These are phyloP conservation scores for Pseudoips prasinana DNA, from an alignment of 2,888 invertebrate genomes.

Conservation along the genomic window DNA sequence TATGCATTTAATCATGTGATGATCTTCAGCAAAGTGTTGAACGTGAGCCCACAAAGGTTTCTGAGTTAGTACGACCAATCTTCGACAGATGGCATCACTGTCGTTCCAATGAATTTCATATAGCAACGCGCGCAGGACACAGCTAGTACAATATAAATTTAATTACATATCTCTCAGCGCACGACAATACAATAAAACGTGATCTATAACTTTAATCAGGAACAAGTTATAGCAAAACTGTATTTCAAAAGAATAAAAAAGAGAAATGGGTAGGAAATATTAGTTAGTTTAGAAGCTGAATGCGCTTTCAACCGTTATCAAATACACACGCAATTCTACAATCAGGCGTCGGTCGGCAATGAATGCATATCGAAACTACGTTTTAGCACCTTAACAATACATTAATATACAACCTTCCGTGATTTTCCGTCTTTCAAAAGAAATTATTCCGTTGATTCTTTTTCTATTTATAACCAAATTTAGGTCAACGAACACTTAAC, in stretches of 20 bases:
- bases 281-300: slow-evolving; percentile 44
- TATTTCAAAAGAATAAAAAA: no score
- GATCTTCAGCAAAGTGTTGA: no score
- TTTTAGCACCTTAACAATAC: slow-evolving; percentile 67
- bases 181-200: slow-evolving; percentile 13
- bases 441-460: slow-evolving; percentile 42
- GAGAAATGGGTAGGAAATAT: slow-evolving; percentile 25
- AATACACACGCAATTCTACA: slow-evolving; percentile 68
- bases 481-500: slow-evolving; percentile 21
- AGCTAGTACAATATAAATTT: slow-evolving; percentile 5
- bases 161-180: slow-evolving; percentile 9
- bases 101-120: no score
- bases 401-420: slow-evolving; percentile 42
- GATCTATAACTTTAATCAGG: slow-evolving; percentile 25
- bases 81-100: no score
- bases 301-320: slow-evolving; percentile 68
- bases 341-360: slow-evolving; percentile 56
- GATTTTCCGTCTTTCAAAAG: slow-evolving; percentile 41
- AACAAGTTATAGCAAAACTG: slow-evolving; percentile 14
- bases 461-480: slow-evolving; percentile 27
- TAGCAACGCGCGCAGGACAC: no score
- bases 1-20: no score
- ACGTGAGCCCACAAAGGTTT: no score
- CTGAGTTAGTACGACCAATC: no score
- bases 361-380: slow-evolving; percentile 66